A percentile compares a stretch with the other conserved stretches of the same genome.
Conservation (phyloP, 2,888 invertebrate species). For the Ornithoptera alexandrae region DNA sequence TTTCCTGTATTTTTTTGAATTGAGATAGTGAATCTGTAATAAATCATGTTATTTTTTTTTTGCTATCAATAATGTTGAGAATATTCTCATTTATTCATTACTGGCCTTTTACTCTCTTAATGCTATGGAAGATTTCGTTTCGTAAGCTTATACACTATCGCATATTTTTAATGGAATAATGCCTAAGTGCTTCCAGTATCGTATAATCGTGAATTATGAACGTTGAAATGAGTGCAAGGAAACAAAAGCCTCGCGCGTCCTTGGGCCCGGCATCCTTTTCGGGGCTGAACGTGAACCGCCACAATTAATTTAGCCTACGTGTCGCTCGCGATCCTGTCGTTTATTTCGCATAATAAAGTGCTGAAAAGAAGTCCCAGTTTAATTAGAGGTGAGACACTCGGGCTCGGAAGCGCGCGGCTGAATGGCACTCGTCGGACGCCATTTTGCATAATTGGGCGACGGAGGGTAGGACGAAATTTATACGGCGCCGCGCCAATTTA, state of each 20-base stretch:
- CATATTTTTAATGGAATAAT: neutral
- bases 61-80: no score
- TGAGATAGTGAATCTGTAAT: no score
- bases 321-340: constrained; percentile 56
- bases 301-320: constrained; percentile 56
- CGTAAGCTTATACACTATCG: neutral
- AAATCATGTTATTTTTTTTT: no score
- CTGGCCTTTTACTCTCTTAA: no score
- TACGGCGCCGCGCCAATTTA: constrained; percentile 77
- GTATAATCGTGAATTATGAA: neutral
- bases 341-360: constrained; percentile 77
- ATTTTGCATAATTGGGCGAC: constrained; percentile 79
- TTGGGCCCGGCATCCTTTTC: constrained; percentile 31
- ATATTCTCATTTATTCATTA: no score
- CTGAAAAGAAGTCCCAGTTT: constrained; percentile 76
- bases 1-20: no score
- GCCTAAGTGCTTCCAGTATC: neutral
- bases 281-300: constrained; percentile 39
- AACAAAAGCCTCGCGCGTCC: constrained; percentile 16
- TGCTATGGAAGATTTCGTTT: neutral
- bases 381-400: constrained; percentile 77
- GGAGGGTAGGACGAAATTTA: constrained; percentile 76
- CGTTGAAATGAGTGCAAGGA: constrained; percentile 9
- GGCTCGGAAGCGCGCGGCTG: constrained; percentile 68
- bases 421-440: constrained; percentile 76